phyloP scores from a whole-genome alignment of 2,888 invertebrate species.

The Habroteleia sp. region DNA sequence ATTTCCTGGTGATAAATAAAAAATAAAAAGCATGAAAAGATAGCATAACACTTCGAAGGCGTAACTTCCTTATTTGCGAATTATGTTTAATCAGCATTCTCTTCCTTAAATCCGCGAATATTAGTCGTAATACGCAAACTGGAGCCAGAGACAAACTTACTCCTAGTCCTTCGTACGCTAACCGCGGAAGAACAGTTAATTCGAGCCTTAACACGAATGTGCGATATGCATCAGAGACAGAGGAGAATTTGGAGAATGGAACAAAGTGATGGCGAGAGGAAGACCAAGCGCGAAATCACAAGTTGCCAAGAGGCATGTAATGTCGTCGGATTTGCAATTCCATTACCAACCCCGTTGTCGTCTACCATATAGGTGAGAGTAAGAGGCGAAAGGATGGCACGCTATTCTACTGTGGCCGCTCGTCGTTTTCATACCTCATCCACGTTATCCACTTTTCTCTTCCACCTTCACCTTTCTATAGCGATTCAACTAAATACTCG shows the following conservation, averaged over 20 bases:
- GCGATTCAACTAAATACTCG: slow-evolving; percentile 5
- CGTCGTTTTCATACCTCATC: slow-evolving; percentile 44
- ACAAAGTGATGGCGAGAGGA: slow-evolving; percentile 63
- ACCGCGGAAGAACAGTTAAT: slow-evolving; percentile 69
- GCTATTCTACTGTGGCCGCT: slow-evolving; percentile 47
- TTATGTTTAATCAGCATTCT: slow-evolving; percentile 46
- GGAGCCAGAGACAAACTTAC: slow-evolving; percentile 46
- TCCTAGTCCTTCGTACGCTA: slow-evolving; percentile 50
- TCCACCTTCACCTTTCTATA: slow-evolving; percentile 35
- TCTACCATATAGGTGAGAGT: slow-evolving; percentile 68
- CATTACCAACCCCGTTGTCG: slow-evolving; percentile 73
- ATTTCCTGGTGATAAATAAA: too few relatives aligned
- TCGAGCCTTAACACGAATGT: slow-evolving; percentile 66
- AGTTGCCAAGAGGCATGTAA: slow-evolving; percentile 79
- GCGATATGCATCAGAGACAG: slow-evolving; percentile 62
- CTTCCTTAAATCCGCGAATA: slow-evolving; percentile 28
- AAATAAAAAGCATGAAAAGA: too few relatives aligned
- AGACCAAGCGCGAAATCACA: slow-evolving; percentile 76
- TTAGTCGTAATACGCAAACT: slow-evolving; percentile 50
- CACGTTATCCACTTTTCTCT: slow-evolving; percentile 44
- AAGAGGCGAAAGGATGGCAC: slow-evolving; percentile 68
- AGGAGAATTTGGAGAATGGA: slow-evolving; percentile 62
- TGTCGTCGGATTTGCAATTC: slow-evolving; percentile 79
- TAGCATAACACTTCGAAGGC: not conserved
- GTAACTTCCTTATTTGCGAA: slow-evolving; percentile 23